These are phyloP conservation scores for Leucopsar rothschildi DNA, from an alignment of 2,113 vertebrate genomes.

Conservation along the genomic window DNA sequence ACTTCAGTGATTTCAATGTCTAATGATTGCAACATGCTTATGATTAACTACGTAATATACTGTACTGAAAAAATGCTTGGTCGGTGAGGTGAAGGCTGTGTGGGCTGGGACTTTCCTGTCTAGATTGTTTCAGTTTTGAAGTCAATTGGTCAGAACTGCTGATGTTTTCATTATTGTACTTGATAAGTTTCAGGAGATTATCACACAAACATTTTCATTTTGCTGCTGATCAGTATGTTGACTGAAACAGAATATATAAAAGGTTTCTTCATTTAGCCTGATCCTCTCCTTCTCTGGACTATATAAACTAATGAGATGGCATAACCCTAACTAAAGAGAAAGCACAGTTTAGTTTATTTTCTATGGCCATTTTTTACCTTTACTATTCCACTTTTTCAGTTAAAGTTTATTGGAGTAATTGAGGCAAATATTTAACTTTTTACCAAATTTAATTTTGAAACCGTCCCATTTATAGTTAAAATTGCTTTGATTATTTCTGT, in stretches of 20 bases:
- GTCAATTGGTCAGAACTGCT: neutral
- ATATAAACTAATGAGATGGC: neutral
- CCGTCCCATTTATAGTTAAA: neutral
- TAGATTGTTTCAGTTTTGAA: neutral
- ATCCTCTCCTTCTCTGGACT: neutral
- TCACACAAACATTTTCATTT: neutral
- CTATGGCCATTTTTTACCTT: neutral
- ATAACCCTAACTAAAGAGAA: neutral
- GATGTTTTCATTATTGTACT: neutral
- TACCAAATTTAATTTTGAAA: neutral
- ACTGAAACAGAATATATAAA: neutral
- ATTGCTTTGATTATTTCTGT: neutral
- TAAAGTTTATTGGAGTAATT: neutral
- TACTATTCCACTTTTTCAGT: neutral
- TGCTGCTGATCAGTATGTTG: neutral
- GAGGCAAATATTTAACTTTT: neutral
- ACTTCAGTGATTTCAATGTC: neutral
- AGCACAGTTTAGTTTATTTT: neutral
- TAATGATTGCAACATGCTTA: neutral
- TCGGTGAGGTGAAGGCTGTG: neutral
- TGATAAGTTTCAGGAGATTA: neutral
- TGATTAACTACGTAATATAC: neutral
- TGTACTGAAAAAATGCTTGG: neutral
- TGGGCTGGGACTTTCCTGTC: neutral
- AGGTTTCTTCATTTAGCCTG: neutral